A percentile compares a stretch with the other conserved stretches of the same genome.
Evolutionary conservation across 92 coral and sea anemone genomes (phyloP).

Genomic region (Desmophyllum pertusum): DNA sequence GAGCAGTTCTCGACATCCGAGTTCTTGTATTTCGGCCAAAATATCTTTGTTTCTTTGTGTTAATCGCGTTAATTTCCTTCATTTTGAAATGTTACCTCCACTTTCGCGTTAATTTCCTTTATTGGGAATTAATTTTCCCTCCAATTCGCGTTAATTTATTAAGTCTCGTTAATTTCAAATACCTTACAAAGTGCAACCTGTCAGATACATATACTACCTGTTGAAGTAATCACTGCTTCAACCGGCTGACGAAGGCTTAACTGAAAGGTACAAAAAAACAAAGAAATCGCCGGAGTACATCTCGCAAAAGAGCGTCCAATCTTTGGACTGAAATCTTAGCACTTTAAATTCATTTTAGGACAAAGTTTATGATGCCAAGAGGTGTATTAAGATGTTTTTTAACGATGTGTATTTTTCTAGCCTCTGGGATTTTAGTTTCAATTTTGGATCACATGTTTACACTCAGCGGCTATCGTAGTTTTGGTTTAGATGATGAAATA

Average conservation of each 20-base stretch:
- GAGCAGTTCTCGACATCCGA: too few species aligned
- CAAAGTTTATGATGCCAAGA: conserved; percentile 12
- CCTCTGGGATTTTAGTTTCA: conserved; percentile 2
- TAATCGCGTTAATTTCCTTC: too few species aligned
- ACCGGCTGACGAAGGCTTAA: not conserved
- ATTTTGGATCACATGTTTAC: conserved; percentile 15
- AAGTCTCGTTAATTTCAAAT: too few species aligned
- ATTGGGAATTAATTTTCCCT: too few species aligned
- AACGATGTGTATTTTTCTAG: not conserved
- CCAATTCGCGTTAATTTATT: too few species aligned
- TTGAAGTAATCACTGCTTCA: not conserved
- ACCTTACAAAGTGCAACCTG: not conserved
- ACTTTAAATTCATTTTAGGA: not conserved
- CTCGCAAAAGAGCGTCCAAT: not conserved
- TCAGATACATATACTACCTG: not conserved
- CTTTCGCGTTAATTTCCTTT: too few species aligned
- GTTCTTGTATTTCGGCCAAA: too few species aligned
- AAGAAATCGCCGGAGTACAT: not conserved
- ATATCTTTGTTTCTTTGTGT: too few species aligned
- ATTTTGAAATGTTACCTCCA: too few species aligned
- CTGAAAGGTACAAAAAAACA: too few species aligned
- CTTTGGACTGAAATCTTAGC: not conserved
- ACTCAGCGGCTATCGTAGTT: conserved; percentile 2
- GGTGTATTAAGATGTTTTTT: not conserved
- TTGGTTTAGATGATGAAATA: not conserved